Evolutionary conservation across 1,140 invertebrate genomes (phyloP).

Genomic region (Nautilus pompilius): DNA sequence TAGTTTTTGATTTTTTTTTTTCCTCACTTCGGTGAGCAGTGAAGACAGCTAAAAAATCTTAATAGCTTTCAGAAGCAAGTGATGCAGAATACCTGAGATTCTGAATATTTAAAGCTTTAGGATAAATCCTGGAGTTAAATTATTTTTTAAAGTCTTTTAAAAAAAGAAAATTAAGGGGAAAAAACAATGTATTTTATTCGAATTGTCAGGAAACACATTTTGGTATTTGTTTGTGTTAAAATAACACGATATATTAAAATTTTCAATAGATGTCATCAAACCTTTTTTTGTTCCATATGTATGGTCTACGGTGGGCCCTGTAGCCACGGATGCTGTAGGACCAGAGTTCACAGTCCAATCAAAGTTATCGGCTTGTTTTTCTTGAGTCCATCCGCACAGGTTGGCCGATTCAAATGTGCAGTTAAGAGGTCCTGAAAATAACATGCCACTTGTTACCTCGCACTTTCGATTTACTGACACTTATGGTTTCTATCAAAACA

Average conservation of each 20-base stretch:
- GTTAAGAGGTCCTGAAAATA: neutral
- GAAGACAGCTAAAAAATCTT: no score
- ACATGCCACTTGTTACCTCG: no score
- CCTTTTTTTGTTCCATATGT: conserved; percentile 35
- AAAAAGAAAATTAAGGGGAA: no score
- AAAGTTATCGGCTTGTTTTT: conserved; percentile 40
- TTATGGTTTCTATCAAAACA: conserved; percentile 4
- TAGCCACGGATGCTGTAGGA: conserved; percentile 25
- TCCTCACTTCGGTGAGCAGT: no score
- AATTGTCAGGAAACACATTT: no score
- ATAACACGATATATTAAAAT: no score
- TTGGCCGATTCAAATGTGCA: neutral
- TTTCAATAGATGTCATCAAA: no score
- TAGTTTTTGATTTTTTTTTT: no score
- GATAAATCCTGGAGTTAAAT: conserved; percentile 14
- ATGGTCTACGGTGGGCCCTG: conserved; percentile 45
- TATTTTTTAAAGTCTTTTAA: no score
- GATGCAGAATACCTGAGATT: neutral
- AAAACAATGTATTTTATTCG: no score
- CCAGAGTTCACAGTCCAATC: conserved; percentile 43
- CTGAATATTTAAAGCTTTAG: neutral
- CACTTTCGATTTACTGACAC: neutral
- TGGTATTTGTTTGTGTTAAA: no score
- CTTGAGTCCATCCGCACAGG: conserved; percentile 38
- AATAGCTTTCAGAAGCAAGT: no score